Conservation (phyloP, 2,888 invertebrate genomes). For the Clistopyga incitator region DNA sequence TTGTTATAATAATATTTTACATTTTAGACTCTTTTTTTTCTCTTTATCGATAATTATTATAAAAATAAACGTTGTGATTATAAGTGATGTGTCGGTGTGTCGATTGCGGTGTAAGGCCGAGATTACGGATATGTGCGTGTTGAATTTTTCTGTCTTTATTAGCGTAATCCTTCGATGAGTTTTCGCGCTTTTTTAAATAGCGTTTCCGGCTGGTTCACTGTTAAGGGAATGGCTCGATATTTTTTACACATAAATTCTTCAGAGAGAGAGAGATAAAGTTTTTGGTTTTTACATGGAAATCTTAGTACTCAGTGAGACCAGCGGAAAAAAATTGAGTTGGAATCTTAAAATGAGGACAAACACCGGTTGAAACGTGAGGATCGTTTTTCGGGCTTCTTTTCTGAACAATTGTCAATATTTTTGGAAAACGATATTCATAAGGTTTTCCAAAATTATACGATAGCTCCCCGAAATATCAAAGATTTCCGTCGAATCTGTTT, state of each 20-base stretch:
- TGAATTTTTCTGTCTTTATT: background rate
- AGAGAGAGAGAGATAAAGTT: background rate
- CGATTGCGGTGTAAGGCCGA: slow-evolving; percentile 54
- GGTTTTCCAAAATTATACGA: too few relatives aligned
- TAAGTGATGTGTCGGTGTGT: slow-evolving; percentile 70
- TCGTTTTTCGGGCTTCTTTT: too few relatives aligned
- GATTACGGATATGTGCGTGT: slow-evolving; percentile 58
- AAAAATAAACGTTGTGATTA: slow-evolving; percentile 75
- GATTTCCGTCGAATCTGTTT: too few relatives aligned
- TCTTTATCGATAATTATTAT: slow-evolving; percentile 69
- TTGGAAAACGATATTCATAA: too few relatives aligned
- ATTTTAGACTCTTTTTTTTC: slow-evolving; percentile 65
- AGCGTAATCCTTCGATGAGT: background rate
- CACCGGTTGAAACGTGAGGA: too few relatives aligned
- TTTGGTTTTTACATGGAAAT: background rate
- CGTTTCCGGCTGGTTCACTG: background rate
- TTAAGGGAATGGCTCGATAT: background rate
- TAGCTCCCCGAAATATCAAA: too few relatives aligned
- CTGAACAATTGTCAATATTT: too few relatives aligned
- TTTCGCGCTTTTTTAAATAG: background rate
- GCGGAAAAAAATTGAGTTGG: background rate
- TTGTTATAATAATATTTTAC: slow-evolving; percentile 72
- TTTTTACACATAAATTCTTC: background rate
- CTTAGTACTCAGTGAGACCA: background rate
- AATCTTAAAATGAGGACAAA: background rate